Evolutionary conservation across 2,797 vertebrate genomes (phyloP).

Genomic region (Molothrus ater): DNA sequence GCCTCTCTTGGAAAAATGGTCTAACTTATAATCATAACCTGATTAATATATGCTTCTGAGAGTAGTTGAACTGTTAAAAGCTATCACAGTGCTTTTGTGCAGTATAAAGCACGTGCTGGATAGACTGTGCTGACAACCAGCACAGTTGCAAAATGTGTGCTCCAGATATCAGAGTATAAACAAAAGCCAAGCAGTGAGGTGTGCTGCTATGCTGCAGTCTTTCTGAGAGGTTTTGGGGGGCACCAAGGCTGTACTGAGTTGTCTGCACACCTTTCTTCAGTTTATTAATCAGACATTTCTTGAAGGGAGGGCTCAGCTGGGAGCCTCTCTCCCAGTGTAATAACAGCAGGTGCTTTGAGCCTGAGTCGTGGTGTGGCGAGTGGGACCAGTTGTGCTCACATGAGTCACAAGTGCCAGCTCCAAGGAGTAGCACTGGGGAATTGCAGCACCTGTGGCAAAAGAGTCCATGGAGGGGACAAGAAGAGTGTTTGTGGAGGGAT

Average conservation of each 20-base stretch:
- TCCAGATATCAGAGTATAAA: not conserved
- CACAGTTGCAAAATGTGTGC: not conserved
- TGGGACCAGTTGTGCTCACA: constrained; percentile 7
- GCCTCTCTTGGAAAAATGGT: not conserved
- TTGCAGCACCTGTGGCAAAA: not conserved
- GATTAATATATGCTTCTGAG: not conserved
- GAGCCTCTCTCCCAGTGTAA: not conserved
- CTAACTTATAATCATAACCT: not conserved
- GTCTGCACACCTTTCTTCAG: not conserved
- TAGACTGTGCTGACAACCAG: not conserved
- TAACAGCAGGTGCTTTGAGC: not conserved
- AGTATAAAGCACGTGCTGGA: not conserved
- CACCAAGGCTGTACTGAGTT: not conserved
- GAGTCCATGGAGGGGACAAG: not conserved
- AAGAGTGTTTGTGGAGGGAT: not conserved
- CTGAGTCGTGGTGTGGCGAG: not conserved
- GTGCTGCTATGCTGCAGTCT: not conserved
- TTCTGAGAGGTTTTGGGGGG: not conserved
- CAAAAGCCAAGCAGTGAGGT: not conserved
- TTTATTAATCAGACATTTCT: not conserved
- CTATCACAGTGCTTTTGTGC: not conserved
- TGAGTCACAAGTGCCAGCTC: not conserved
- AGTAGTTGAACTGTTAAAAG: not conserved
- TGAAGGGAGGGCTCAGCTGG: not conserved
- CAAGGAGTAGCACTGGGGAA: not conserved